Base-by-base conservation (phyloP, 2,797 vertebrate genomes). In the Rhabdomys pumilio region DNA sequence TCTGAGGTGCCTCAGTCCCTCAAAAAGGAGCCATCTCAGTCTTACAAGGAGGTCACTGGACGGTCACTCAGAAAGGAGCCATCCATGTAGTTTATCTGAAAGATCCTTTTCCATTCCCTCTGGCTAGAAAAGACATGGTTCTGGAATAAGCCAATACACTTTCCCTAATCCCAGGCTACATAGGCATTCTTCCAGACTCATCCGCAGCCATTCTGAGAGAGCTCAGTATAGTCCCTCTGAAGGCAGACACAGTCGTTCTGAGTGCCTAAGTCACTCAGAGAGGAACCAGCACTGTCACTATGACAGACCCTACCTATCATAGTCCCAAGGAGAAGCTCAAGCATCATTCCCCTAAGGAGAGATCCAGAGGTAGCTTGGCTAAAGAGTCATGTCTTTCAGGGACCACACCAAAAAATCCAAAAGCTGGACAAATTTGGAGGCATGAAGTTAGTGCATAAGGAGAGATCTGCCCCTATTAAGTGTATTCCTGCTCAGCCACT, bases 271-370 rank as follows among this genome's bases (percentile, higher is more conserved):
- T 50, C 0, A 17, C 14, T 61, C 67, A 0, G 82, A 88, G 26
- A 77, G 57, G 38, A 59, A 31, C 24, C 9, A 34, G 6, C 67
- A 4, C 17, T 6, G 81, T 77, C 69, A 8, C 14, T 26, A 41
- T 0, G 90, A 72, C 13, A 77, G 57, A 29, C 47, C 34, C 2
- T 2, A 4, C 34, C 2, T 2, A 4, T 6, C 8, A 0, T 1
- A 94, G 38, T 19, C 12, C 57, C 3, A 6, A 83, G 53, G 83
- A 89, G 24, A 69, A 47, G 55, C 79, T 83, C 67, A 73, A 81
- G 76, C 55, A 61, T 69, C 57, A 26, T 57, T 65, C 38, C n/a
- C 83, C 29, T 22, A 14, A 38, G 63, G 50, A 91, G 63, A 96
- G 63, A 34, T 57, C 76, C 61, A 67, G 77, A 34, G 38, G 38